These are phyloP conservation scores for Cuniculus paca DNA, from an alignment of 2,797 vertebrate species.

Conservation along the genomic window DNA sequence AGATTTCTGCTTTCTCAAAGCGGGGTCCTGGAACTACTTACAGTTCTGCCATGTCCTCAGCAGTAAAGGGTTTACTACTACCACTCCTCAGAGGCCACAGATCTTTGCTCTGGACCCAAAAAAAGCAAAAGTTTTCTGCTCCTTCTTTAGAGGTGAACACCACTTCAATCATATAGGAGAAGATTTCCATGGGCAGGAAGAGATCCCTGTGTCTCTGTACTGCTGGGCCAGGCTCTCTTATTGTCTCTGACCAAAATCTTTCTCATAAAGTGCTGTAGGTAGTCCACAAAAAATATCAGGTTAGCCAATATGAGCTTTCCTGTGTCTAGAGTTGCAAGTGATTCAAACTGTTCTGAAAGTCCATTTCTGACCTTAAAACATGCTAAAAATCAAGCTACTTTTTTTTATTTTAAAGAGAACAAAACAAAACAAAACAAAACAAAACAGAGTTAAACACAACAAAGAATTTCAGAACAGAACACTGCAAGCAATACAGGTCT, in stretches of 20 bases:
- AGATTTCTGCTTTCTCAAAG: not conserved
- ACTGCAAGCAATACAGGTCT: no score
- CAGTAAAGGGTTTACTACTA: not conserved
- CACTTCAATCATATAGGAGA: not conserved
- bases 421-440: no score
- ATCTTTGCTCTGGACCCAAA: not conserved
- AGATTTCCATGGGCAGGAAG: not conserved
- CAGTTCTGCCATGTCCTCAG: not conserved
- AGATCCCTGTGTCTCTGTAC: not conserved
- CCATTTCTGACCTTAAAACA: no score
- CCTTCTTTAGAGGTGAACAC: not conserved
- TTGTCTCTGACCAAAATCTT: not conserved
- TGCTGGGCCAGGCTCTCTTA: no score
- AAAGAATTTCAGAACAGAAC: no score
- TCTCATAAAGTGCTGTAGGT: not conserved
- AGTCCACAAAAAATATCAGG: not conserved
- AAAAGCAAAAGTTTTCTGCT: not conserved
- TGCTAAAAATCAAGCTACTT: no score
- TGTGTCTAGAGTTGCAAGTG: no score
- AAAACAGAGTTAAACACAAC: no score
- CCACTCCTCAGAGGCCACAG: not conserved
- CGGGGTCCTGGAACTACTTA: not conserved
- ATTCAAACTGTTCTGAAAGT: no score
- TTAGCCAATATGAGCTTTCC: no score
- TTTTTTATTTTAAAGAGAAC: no score